Conservation (phyloP, 2,797 vertebrate genomes). For the Podargus strigoides region DNA sequence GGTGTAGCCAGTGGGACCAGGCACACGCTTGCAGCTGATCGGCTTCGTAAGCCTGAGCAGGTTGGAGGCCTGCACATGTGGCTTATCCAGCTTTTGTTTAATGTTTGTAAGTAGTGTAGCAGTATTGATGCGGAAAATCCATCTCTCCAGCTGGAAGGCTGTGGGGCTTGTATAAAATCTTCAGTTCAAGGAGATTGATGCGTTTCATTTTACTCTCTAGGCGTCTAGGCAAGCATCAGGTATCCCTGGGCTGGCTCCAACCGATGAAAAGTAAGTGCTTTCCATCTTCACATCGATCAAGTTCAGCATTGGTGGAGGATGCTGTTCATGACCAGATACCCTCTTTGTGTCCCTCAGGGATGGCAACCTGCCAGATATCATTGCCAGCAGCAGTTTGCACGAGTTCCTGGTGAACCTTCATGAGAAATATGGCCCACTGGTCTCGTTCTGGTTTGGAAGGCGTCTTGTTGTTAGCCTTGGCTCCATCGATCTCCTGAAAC, state of each 20-base stretch:
- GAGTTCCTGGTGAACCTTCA: constrained; percentile 93
- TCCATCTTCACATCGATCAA: background rate
- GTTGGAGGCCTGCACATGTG: background rate
- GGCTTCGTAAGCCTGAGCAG: background rate
- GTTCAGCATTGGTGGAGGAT: background rate
- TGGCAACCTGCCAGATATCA: constrained; percentile 93
- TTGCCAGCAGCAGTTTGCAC: constrained; percentile 87
- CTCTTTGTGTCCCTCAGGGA: constrained; percentile 76
- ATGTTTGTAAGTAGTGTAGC: background rate
- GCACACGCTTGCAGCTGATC: background rate
- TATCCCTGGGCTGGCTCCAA: constrained; percentile 91
- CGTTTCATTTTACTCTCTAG: constrained; percentile 67
- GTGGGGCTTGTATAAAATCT: background rate
- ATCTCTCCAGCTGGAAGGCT: background rate
- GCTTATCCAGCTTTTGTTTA: background rate
- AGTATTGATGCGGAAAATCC: background rate
- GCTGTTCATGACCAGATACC: background rate
- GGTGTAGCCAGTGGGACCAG: background rate
- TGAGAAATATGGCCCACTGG: constrained; percentile 86
- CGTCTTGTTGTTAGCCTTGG: constrained; percentile 92
- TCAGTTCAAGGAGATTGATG: background rate
- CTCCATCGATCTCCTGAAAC: constrained; percentile 81
- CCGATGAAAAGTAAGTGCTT: constrained; percentile 90
- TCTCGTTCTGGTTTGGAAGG: constrained; percentile 94
- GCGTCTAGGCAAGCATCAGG: constrained; percentile 90